Conservation (phyloP, 2,888 invertebrate genomes). For the Ditylenchus weischeri region DNA sequence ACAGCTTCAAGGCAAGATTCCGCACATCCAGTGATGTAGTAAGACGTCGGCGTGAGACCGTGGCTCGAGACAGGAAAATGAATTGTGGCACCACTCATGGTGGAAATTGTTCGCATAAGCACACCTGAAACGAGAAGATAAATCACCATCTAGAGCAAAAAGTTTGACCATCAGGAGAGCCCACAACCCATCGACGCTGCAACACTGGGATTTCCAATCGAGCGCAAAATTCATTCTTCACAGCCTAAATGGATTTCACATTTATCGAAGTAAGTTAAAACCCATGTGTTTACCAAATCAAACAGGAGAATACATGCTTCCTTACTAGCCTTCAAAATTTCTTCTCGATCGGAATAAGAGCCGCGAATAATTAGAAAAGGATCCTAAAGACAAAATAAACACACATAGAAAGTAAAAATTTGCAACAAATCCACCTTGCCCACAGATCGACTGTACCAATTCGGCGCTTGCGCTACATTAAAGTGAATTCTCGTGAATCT, state of each 20-base stretch:
- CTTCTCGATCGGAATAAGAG: conserved; percentile 18
- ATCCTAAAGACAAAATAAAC: conserved; percentile 16
- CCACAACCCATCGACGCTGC: conserved; percentile 26
- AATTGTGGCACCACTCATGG: conserved; percentile 13
- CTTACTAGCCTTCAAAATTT: conserved; percentile 18
- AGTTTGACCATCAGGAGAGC: conserved; percentile 21
- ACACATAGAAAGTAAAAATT: conserved; percentile 4
- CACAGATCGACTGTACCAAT: neutral
- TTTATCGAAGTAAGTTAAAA: neutral
- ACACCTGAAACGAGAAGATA: neutral
- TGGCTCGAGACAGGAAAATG: conserved; percentile 19
- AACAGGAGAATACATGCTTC: conserved; percentile 16
- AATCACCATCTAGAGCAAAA: too few relatives aligned
- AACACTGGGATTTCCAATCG: conserved; percentile 21
- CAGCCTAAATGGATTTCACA: conserved; percentile 1
- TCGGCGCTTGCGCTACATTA: conserved; percentile 16
- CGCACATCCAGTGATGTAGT: conserved; percentile 25
- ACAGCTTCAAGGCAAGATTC: conserved; percentile 19
- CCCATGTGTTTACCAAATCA: conserved; percentile 10
- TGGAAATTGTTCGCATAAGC: conserved; percentile 23
- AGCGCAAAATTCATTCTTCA: conserved; percentile 14
- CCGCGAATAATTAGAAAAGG: conserved; percentile 23
- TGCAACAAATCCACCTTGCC: neutral
- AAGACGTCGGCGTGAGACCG: conserved; percentile 12
- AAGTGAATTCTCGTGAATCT: conserved; percentile 16